Percentiles rank a stretch among this genome's conserved stretches.
phyloP scores from a whole-genome alignment of 2,797 vertebrate genomes.

The Galagoides demidoff region DNA sequence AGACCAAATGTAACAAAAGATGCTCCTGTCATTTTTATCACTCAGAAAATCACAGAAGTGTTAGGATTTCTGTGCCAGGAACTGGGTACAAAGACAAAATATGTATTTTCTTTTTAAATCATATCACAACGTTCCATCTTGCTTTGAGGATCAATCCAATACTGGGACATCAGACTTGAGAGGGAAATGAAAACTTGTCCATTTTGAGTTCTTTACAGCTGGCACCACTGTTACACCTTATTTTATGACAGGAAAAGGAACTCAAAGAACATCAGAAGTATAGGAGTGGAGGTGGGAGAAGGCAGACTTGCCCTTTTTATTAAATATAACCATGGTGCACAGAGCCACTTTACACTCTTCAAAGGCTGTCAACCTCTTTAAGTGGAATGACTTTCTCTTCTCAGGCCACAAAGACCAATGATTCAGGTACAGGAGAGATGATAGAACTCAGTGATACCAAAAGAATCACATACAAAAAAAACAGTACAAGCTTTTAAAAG shows the following conservation, averaged over 20 bases:
- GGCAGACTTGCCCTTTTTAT: background rate
- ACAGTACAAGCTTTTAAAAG: conserved; percentile 19
- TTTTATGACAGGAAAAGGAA: background rate
- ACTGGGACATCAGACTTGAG: background rate
- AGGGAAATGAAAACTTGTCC: conserved; percentile 44
- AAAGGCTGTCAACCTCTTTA: background rate
- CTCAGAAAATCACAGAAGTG: background rate
- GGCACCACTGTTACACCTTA: background rate
- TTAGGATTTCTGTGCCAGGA: background rate
- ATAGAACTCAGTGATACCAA: background rate
- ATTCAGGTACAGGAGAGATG: background rate
- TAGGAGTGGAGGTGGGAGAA: background rate
- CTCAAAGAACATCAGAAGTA: background rate
- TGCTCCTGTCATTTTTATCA: background rate
- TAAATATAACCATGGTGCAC: background rate
- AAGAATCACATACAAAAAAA: background rate
- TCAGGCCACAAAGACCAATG: background rate
- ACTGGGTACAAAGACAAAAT: background rate
- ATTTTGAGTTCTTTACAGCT: background rate
- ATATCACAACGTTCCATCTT: background rate
- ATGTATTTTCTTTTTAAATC: background rate
- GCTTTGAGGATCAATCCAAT: background rate
- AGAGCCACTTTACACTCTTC: conserved; percentile 12
- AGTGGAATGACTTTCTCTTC: conserved; percentile 31
- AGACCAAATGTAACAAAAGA: background rate